Evolutionary conservation across 1,140 invertebrate species (phyloP).

Genomic region (Harpegnathos saltator): DNA sequence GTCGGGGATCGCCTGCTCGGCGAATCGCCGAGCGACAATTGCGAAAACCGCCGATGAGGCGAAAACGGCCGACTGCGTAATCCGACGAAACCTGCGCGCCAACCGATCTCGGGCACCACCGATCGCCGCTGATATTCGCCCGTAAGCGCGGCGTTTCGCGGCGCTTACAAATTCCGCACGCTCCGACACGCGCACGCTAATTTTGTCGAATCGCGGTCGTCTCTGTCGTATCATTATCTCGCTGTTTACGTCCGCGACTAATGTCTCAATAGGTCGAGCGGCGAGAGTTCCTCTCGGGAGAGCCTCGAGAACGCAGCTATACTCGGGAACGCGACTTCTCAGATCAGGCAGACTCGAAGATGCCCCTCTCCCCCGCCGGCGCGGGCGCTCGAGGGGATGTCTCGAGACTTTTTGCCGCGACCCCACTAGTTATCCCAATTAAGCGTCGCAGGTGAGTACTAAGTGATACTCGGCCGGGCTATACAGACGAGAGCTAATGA

Average conservation of each 20-base stretch:
- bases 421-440: too few relatives aligned
- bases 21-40: slow-evolving; percentile 9
- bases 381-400: too few relatives aligned
- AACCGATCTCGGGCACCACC: too few relatives aligned
- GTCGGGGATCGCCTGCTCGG: slow-evolving; percentile 13
- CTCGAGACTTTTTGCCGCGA: too few relatives aligned
- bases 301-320: too few relatives aligned
- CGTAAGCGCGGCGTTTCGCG: background rate
- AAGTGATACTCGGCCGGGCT: too few relatives aligned
- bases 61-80: slow-evolving; percentile 39
- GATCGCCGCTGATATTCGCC: background rate
- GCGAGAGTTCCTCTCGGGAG: too few relatives aligned
- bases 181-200: background rate
- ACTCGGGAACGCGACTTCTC: background rate
- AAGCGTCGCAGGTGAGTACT: too few relatives aligned
- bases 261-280: background rate
- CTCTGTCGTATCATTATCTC: background rate
- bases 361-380: too few relatives aligned
- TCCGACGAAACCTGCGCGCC: background rate
- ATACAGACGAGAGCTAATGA: background rate
- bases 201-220: background rate
- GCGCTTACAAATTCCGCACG: background rate
- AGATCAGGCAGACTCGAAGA: too few relatives aligned
- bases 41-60: slow-evolving; percentile 18
- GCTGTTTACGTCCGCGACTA: background rate